Evolutionary conservation across 1,140 invertebrate genomes (phyloP), one percentile per base, ranked within the genome.

Genomic region (Danaus melanippus): DNA sequence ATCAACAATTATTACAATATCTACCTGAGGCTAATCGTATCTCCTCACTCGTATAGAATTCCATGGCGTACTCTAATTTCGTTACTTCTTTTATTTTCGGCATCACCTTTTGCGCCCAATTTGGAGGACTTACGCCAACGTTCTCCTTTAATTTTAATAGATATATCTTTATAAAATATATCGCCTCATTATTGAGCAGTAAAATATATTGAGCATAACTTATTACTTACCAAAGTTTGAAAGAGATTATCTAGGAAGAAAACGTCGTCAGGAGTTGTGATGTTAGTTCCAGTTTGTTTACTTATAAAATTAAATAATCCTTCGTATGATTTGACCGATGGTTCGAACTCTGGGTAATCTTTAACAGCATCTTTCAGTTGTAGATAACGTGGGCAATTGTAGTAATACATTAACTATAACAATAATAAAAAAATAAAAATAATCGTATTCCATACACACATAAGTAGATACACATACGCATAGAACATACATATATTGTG

Each of bases 231-330:
- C 70, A 89, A 76, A 8, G 89, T 77, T 68, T 85, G 81, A 39
- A 90, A 84, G 47, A 87, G 70, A 45, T 89, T 89, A 59, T 89
- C 89, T 7, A 90, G 60, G 50, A 72, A 84, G 54, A 87, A 89
- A 15, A 89, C 74, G 15, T 89, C 85, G 40, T 84, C 76, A 0
- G 85, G 59, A n/a, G 71, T 86, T 0, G 78, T 71, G 10, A 89
- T 79, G 11, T 83, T 80, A 9, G 70, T 81, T 12, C 78, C 82
- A 8, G 86, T 87, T 50, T 82, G 70, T 17, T 62, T 39, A 3
- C 73, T 80, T 15, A 90, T 60, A 7, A 80, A 73, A 21, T 64
- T 49, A 46, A 85, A 86, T 9, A 89, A 52, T 2, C 60, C 59
- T 10, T 67, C 56, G 39, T 88, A 88, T 0, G 76, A 63, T 8